These are phyloP conservation scores for Clarias gariepinus DNA, from an alignment of 2,113 vertebrate species.

Conservation along the genomic window DNA sequence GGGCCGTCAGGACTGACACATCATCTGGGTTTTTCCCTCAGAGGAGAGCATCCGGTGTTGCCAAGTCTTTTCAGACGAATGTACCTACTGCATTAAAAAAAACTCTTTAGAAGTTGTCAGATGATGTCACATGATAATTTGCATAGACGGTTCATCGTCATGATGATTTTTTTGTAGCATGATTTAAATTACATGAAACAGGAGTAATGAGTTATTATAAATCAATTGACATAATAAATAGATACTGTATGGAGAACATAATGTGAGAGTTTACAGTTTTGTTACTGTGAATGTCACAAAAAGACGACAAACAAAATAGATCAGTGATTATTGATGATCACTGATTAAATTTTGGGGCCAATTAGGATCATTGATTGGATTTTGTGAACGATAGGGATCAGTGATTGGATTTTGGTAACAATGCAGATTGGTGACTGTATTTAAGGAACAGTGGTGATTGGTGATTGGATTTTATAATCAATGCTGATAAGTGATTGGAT, in stretches of 20 bases:
- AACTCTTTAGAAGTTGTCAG: neutral
- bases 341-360: neutral
- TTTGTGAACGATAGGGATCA: rapidly evolving
- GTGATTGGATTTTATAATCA: neutral
- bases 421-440: neutral
- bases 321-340: neutral
- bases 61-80: neutral
- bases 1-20: neutral
- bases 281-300: neutral
- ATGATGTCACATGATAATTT: neutral
- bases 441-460: neutral
- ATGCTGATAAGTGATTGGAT: neutral
- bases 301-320: too few relatives aligned
- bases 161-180: neutral
- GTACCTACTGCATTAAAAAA: neutral
- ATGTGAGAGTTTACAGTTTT: neutral
- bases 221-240: too few relatives aligned
- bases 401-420: too few relatives aligned
- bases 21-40: neutral
- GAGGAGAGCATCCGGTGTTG: neutral
- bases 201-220: neutral
- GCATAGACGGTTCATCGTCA: neutral
- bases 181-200: neutral
- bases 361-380: neutral
- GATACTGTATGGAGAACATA: too few relatives aligned